phyloP scores from a whole-genome alignment of 2,113 vertebrate species.

The Todiramphus saurophagus region DNA sequence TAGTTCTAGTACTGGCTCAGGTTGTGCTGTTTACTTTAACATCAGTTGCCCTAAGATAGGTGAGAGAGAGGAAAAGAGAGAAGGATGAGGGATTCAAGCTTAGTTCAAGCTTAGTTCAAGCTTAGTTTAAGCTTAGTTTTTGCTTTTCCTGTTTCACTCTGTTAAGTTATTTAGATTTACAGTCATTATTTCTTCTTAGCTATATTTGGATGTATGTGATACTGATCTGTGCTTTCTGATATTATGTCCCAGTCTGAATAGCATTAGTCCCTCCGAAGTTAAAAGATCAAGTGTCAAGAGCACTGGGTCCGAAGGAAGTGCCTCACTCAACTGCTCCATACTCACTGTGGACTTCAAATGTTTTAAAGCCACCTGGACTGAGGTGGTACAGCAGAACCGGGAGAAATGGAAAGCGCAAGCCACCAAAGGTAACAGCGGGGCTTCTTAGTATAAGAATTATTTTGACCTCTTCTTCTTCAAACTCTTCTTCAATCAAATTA shows the following conservation, averaged over 20 bases:
- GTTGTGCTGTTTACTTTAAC: neutral
- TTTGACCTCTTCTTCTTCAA: neutral
- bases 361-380: conserved; percentile 93
- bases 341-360: conserved; percentile 90
- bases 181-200: neutral
- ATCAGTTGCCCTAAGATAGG: neutral
- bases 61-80: neutral
- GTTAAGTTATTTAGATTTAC: neutral
- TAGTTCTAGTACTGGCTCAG: neutral
- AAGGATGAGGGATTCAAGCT: neutral
- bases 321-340: conserved; percentile 85
- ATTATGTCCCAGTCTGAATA: conserved; percentile 83
- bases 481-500: neutral
- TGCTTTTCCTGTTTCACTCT: neutral
- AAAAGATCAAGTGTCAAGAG: conserved; percentile 88
- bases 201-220: neutral
- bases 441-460: neutral
- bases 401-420: conserved; percentile 95
- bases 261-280: conserved; percentile 83
- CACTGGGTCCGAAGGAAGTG: conserved; percentile 85
- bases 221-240: conserved; percentile 7
- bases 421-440: conserved; percentile 83
- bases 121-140: neutral
- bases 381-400: conserved; percentile 90
- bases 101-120: neutral